A percentile compares a stretch with the other conserved stretches of the same genome.
phyloP scores from a whole-genome alignment of 30 jellyfish, hydroid and myxozoan species.

The Mastigias papua region DNA sequence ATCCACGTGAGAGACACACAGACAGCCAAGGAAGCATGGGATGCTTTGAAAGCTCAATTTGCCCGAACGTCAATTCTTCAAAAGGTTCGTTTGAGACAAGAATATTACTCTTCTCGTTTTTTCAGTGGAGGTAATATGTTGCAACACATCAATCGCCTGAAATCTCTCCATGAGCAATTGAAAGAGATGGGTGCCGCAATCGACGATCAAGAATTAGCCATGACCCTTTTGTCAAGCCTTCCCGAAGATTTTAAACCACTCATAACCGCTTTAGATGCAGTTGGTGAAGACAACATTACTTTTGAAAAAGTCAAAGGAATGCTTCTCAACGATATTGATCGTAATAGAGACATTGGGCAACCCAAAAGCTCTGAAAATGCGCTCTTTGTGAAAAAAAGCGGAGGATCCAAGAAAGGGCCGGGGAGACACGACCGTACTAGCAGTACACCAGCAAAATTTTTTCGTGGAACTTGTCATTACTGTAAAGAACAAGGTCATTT shows the following conservation, averaged over 20 bases:
- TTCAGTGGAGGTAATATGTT: slow-evolving; percentile 49
- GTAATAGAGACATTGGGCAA: slow-evolving; percentile 6
- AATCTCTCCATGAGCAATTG: slow-evolving; percentile 44
- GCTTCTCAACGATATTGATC: slow-evolving; percentile 9
- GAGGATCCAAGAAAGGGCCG: not conserved
- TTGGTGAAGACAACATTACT: slow-evolving; percentile 25
- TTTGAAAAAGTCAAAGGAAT: slow-evolving; percentile 36
- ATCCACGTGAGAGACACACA: slow-evolving; percentile 42
- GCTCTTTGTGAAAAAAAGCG: not conserved
- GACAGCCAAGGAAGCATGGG: slow-evolving; percentile 52
- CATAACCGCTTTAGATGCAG: slow-evolving; percentile 43
- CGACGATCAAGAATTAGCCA: slow-evolving; percentile 38
- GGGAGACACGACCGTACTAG: not conserved
- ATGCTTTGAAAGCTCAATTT: slow-evolving; percentile 22
- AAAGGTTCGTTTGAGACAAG: slow-evolving; percentile 33
- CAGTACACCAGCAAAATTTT: slow-evolving; percentile 1
- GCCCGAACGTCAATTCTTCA: slow-evolving; percentile 29
- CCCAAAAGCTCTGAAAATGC: slow-evolving; percentile 9
- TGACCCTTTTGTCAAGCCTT: slow-evolving; percentile 24
- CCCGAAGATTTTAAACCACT: not conserved
- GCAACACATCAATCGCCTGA: slow-evolving; percentile 29
- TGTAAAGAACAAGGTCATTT: slow-evolving; percentile 43
- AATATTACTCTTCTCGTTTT: slow-evolving; percentile 37
- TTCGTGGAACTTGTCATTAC: slow-evolving; percentile 32
- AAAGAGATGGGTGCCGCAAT: slow-evolving; percentile 38